Evolutionary conservation across 1,140 invertebrate species (phyloP).

Genomic region (Spodoptera litura): DNA sequence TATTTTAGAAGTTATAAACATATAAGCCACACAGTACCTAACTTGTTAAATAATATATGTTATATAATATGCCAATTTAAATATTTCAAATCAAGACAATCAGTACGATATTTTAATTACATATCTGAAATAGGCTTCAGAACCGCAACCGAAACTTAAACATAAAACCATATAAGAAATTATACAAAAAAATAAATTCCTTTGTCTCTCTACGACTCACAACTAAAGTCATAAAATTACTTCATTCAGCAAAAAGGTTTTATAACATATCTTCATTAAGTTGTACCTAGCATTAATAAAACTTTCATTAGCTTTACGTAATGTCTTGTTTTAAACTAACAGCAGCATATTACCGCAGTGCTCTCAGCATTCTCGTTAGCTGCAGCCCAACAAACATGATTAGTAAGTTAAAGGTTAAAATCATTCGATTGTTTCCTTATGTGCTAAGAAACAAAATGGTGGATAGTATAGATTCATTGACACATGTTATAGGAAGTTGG

Average conservation of each 20-base stretch:
- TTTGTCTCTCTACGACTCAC: no score
- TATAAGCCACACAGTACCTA: no score
- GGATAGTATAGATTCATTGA: no score
- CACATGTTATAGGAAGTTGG: background rate
- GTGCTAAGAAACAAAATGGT: background rate
- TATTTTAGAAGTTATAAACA: no score
- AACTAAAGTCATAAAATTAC: conserved; percentile 51
- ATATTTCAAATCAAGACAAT: no score
- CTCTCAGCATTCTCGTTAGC: conserved; percentile 15
- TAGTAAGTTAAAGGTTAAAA: conserved; percentile 18
- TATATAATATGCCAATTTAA: no score
- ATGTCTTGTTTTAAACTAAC: conserved; percentile 33
- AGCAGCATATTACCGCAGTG: background rate
- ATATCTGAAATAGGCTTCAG: no score
- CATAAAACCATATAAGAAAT: no score
- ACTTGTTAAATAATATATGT: no score
- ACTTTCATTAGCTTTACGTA: conserved; percentile 26
- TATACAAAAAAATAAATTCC: no score
- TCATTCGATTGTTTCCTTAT: conserved; percentile 14
- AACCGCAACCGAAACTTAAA: no score
- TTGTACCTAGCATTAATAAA: background rate
- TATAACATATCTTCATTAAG: conserved; percentile 14
- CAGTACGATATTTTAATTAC: no score
- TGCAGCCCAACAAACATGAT: conserved; percentile 8
- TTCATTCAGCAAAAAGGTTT: conserved; percentile 64